Base-by-base conservation (phyloP, 1,140 invertebrate species). In the Hycleus phaleratus region DNA sequence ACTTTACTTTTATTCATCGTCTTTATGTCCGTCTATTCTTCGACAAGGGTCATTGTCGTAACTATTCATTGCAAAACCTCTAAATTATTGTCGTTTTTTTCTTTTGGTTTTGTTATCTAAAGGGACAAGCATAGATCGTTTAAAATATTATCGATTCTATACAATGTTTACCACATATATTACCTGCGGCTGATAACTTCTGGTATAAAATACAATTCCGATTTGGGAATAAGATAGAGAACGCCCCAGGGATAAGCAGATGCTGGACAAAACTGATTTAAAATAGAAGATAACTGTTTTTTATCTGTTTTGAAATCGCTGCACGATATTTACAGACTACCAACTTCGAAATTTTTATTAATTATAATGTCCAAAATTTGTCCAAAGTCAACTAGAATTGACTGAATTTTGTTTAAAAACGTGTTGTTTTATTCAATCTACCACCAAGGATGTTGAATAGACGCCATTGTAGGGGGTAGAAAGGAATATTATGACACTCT, bases 401-500 rank as follows among this genome's bases (percentile, higher is more conserved):
- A 42, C 40, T 18, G 18, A n/a, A 10, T n/a, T n/a, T 42, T 42
- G 9, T 42, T n/a, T 42, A 11, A n/a, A 11, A 42, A 11, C 11
- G 40, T 42, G 4, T 42, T 11, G 40, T 49, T 44, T 42, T 52
- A 44, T 63, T 45, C 61, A 67, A 63, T 68, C 61, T 66, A 66
- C 66, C 63, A 65, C 59, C 66, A 54, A 62, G 47, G 51, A 61
- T 54, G 59, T 26, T 40, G 62, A 52, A 65, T 63, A 66, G 66
- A 61, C 51, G 26, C 39, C 59, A 8, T 61, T 58, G 39, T 45
- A 60, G 66, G 66, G 65, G 66, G 64, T 58, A 64, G 59, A 70
- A 63, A 65, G 62, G 64, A 70, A 70, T 70, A 68, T 70, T 70
- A 65, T 70, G 68, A 70, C 68, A 65, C 54, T 64, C 68, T 24